Evolutionary conservation across 2,888 invertebrate genomes (phyloP).

Genomic region (Camponotus fellah): DNA sequence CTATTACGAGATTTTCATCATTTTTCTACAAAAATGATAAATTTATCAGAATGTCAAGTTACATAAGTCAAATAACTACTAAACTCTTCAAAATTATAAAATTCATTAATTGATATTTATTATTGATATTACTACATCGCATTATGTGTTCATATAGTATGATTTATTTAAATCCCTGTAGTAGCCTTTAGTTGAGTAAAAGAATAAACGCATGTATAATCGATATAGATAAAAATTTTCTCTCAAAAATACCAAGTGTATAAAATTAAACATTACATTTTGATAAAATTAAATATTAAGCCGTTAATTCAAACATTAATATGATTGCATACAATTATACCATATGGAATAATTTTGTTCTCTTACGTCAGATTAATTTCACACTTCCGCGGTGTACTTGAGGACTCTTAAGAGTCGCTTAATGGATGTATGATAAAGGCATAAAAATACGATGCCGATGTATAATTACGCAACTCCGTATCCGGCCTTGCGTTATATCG

Average conservation of each 20-base stretch:
- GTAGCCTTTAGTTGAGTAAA: slow-evolving; percentile 32
- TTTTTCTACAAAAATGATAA: background rate
- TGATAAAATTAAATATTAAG: background rate
- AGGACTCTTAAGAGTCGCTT: slow-evolving; percentile 18
- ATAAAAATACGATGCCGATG: slow-evolving; percentile 11
- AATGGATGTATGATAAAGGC: slow-evolving; percentile 15
- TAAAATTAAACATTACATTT: background rate
- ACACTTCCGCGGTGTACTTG: slow-evolving; percentile 21
- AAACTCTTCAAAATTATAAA: background rate
- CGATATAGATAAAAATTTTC: background rate
- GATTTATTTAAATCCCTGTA: slow-evolving; percentile 44
- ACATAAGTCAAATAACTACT: background rate
- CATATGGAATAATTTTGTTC: slow-evolving; percentile 15
- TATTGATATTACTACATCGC: background rate
- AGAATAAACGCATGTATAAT: slow-evolving; percentile 28
- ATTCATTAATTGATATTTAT: slow-evolving; percentile 32
- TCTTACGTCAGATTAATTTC: slow-evolving; percentile 29
- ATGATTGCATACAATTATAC: background rate
- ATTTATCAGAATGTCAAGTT: background rate
- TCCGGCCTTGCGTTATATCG: slow-evolving; percentile 64
- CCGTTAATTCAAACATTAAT: slow-evolving; percentile 16
- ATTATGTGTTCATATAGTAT: background rate
- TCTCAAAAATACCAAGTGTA: background rate
- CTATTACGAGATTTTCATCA: background rate
- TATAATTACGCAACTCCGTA: slow-evolving; percentile 62